Conservation (phyloP, 1,140 invertebrate species). For the Drosophila quadrilineata region DNA sequence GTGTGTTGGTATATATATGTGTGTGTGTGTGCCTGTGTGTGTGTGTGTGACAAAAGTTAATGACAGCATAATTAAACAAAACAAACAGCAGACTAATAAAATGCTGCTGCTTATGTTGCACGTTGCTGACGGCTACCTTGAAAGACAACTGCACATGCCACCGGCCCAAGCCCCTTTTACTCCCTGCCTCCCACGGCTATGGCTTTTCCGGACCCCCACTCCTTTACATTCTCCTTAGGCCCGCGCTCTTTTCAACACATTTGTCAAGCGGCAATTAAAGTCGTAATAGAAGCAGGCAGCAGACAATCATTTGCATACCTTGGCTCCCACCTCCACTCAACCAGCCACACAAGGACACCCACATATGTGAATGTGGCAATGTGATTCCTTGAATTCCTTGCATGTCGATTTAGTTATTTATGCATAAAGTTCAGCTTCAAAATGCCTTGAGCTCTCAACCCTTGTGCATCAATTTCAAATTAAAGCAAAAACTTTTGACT, state of each 20-base stretch:
- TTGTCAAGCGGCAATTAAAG: conserved; percentile 64
- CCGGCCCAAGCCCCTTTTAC: conserved; percentile 1
- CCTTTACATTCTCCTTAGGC: not conserved
- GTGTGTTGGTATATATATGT: too few species aligned
- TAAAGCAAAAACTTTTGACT: conserved; percentile 43
- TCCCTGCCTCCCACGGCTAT: conserved; percentile 5
- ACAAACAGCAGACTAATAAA: conserved; percentile 77
- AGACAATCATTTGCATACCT: conserved; percentile 42
- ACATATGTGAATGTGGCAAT: not conserved
- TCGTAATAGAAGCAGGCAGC: conserved; percentile 56
- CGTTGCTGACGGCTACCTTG: conserved; percentile 45
- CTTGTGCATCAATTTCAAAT: conserved; percentile 42
- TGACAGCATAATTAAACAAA: conserved; percentile 79
- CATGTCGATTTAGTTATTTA: conserved; percentile 42
- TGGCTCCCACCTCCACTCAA: not conserved
- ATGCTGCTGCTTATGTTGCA: conserved; percentile 62
- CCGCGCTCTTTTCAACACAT: conserved; percentile 17
- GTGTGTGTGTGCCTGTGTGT: conserved; percentile 12
- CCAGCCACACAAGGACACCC: too few species aligned
- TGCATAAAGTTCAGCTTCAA: conserved; percentile 49
- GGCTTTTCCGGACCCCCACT: too few species aligned
- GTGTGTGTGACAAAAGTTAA: conserved; percentile 69
- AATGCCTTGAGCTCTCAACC: not conserved
- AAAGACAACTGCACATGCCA: conserved; percentile 14
- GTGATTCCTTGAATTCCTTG: conserved; percentile 15